Conservation (phyloP, 2,797 vertebrate species). For the Falco concolor region DNA sequence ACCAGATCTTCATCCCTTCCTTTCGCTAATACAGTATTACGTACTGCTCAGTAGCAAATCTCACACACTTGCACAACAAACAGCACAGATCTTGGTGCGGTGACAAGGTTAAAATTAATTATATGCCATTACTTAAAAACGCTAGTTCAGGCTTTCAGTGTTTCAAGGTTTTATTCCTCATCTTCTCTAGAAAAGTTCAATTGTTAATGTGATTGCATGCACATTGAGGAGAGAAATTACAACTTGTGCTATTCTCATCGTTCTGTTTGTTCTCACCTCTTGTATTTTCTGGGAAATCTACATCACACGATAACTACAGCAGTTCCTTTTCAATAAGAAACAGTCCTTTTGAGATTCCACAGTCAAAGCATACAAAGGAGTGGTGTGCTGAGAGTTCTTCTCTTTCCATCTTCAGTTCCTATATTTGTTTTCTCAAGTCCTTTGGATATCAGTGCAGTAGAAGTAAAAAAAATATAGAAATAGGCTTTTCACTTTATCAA, state of each 20-base stretch:
- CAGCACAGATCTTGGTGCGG: not conserved
- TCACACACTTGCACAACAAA: not conserved
- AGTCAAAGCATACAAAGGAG: not conserved
- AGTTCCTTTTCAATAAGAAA: not conserved
- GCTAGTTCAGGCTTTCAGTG: not conserved
- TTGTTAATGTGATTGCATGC: not conserved
- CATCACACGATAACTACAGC: not conserved
- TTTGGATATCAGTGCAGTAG: not conserved
- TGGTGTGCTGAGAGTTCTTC: not conserved
- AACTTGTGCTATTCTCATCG: not conserved
- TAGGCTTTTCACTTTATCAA: not conserved
- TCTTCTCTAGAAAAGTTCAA: not conserved
- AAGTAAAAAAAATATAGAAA: slow-evolving; percentile 22
- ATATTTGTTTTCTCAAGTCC: not conserved
- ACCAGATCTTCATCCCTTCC: not conserved
- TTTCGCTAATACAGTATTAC: not conserved
- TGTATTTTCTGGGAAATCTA: slow-evolving; percentile 20
- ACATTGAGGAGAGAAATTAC: not conserved
- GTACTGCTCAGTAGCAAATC: not conserved
- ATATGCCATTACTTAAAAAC: not conserved
- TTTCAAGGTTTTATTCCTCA: not conserved
- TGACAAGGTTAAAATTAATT: not conserved
- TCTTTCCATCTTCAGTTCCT: slow-evolving; percentile 18
- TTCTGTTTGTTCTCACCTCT: not conserved
- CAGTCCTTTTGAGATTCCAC: not conserved